Evolutionary conservation across 2,113 vertebrate genomes (phyloP), one percentile per base, ranked within the genome.

Genomic region (Pseudorasbora parva): DNA sequence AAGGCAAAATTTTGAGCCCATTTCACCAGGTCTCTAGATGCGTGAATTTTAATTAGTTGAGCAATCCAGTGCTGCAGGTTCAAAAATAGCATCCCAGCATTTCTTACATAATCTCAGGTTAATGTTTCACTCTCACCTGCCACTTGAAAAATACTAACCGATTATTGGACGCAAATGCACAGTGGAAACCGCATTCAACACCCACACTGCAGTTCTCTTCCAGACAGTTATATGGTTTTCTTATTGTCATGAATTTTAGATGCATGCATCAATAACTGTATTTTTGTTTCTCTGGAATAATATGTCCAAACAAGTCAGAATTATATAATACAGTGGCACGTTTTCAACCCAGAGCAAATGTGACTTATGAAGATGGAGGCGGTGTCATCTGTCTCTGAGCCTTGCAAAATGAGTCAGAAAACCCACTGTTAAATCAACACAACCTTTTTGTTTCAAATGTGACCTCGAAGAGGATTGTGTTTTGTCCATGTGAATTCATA

Each of bases 71-170:
- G 73, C 41, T 77, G 51, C 51, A 77, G n/a, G 57, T 51, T 74
- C 64, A 56, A n/a, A 59, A 80, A 86, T 79, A 81, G 69, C 41
- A 64, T 45, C 56, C 15, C 45, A 60, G 33, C 62, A 49, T 68
- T 69, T 49, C 57, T 86, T 86, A 69, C 27, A 81, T 86, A 69
- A 84, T 84, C 41, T 76, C 27, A 79, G 47, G 60, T 83, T 86
- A 66, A 75, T 72, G 72, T 54, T 78, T 64, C 23, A 60, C 54
- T 66, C 37, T 78, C 68, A 23, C 49, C 59, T n/a, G 49, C 69
- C 66, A 72, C 71, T 76, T 68, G 30, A 74, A 64, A 82, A 59
- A 73, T 59, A 60, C 47, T 41, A 49, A 78, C 57, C 41, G 12
- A 82, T 72, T 49, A 86, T 59, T 72, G 43, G 15, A 72, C 56